phyloP scores from a whole-genome alignment of 2,888 invertebrate species.

The Epiperipatus broadwayi region DNA sequence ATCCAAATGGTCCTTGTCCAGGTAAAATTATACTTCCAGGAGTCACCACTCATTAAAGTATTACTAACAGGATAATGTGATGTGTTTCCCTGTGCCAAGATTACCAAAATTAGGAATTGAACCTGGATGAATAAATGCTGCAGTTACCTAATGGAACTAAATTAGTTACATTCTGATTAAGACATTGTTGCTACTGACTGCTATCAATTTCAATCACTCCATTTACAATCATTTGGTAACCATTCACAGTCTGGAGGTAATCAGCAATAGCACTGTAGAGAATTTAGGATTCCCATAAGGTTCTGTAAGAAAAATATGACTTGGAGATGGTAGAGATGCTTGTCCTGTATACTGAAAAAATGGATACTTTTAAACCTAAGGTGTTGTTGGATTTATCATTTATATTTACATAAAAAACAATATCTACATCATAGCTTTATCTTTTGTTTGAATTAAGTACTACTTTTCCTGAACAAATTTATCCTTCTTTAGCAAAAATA shows the following conservation, averaged over 20 bases:
- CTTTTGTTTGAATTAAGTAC: constrained; percentile 76
- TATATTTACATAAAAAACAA: constrained; percentile 75
- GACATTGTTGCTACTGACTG: too few species aligned
- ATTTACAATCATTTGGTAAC: constrained; percentile 49
- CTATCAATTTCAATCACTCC: constrained; percentile 58
- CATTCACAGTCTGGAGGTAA: too few species aligned
- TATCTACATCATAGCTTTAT: constrained; percentile 96
- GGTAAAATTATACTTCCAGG: constrained; percentile 29
- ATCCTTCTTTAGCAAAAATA: constrained; percentile 81
- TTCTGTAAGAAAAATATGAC: too few species aligned
- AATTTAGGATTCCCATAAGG: too few species aligned
- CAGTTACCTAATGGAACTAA: neutral
- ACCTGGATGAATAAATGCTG: constrained; percentile 43
- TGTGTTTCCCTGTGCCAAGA: constrained; percentile 35
- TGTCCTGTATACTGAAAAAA: constrained; percentile 60
- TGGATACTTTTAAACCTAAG: constrained; percentile 62
- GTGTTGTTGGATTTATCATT: constrained; percentile 69
- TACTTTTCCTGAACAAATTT: constrained; percentile 67
- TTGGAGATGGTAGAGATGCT: constrained; percentile 76
- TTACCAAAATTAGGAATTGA: constrained; percentile 40
- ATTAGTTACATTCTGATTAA: too few species aligned
- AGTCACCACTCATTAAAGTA: constrained; percentile 53
- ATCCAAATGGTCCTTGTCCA: too few species aligned
- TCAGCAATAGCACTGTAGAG: too few species aligned
- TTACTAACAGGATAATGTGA: constrained; percentile 45